Conservation (phyloP, 2,797 vertebrate species). For the Helarctos malayanus region DNA sequence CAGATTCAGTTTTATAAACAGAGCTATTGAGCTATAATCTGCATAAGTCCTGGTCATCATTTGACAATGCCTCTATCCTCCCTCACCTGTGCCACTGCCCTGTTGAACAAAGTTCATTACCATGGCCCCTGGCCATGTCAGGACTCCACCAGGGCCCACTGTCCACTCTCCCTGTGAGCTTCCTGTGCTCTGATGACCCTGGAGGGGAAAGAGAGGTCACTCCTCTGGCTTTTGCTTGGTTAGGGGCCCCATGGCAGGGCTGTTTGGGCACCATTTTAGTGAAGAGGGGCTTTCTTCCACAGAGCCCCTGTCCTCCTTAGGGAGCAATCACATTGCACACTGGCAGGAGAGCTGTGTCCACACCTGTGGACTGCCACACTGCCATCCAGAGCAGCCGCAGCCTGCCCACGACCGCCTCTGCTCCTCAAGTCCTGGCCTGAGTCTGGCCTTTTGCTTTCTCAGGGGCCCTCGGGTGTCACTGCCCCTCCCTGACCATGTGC, state of each 20-base stretch:
- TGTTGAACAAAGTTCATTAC: neutral
- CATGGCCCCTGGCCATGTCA: neutral
- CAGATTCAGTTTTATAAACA: no score
- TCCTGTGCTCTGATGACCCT: neutral
- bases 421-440: neutral
- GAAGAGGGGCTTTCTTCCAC: neutral
- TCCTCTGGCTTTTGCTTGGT: neutral
- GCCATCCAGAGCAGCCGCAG: neutral
- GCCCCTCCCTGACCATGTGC: neutral
- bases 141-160: neutral
- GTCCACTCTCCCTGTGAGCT: neutral
- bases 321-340: neutral
- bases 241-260: neutral
- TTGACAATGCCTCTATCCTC: no score
- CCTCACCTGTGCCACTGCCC: no score
- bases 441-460: neutral
- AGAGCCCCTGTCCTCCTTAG: neutral
- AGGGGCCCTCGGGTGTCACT: rapidly evolving
- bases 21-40: no score
- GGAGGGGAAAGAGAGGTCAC: neutral
- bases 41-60: no score
- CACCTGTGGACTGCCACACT: neutral
- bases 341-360: neutral
- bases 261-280: neutral
- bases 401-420: no score